These are phyloP conservation scores for Clitarchus hookeri DNA, from an alignment of 2,888 invertebrate genomes.

Conservation along the genomic window DNA sequence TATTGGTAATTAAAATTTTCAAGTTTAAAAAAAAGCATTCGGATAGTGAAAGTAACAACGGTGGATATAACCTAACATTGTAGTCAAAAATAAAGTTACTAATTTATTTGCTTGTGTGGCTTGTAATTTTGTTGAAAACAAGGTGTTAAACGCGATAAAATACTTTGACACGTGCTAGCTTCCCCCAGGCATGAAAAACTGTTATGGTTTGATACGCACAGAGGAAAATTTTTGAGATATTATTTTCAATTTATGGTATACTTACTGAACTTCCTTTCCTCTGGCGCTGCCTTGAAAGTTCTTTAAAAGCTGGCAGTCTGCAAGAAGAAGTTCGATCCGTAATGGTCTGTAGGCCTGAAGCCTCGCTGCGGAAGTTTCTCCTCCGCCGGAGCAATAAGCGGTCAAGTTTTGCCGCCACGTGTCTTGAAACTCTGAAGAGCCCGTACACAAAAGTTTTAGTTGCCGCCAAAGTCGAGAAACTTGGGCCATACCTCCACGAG, in stretches of 20 bases:
- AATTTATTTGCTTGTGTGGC: too few relatives aligned
- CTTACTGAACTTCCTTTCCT: not conserved
- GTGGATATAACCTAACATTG: too few relatives aligned
- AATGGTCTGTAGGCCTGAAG: not conserved
- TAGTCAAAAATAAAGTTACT: too few relatives aligned
- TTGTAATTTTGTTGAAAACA: too few relatives aligned
- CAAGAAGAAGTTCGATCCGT: not conserved
- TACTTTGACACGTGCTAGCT: too few relatives aligned
- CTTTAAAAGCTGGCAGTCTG: not conserved
- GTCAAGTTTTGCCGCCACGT: not conserved
- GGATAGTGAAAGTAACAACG: too few relatives aligned
- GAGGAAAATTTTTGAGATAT: not conserved
- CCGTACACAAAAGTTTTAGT: not conserved
- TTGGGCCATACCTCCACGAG: not conserved
- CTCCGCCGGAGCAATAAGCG: not conserved
- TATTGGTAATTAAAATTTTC: too few relatives aligned
- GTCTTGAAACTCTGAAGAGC: not conserved
- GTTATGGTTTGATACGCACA: not conserved
- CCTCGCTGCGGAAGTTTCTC: not conserved
- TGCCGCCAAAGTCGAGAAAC: not conserved
- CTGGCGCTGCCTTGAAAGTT: not conserved
- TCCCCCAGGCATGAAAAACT: not conserved
- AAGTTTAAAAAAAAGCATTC: too few relatives aligned
- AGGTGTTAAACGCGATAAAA: too few relatives aligned
- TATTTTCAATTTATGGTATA: not conserved